These are phyloP conservation scores for Hylaeus anthracinus DNA, from an alignment of 1,140 invertebrate genomes.

Conservation along the genomic window DNA sequence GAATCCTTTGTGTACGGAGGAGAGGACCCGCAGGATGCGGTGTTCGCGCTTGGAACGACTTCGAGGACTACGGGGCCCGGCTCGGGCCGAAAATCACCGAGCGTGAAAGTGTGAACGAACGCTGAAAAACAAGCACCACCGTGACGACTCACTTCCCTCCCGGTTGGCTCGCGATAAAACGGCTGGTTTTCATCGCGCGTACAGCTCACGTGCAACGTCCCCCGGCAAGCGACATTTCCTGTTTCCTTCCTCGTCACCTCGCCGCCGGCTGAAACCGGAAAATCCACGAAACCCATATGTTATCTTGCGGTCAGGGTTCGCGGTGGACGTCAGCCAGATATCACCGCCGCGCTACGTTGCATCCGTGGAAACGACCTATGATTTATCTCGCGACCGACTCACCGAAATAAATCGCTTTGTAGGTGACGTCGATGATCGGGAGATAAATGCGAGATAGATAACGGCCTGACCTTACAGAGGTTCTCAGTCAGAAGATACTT, in stretches of 20 bases:
- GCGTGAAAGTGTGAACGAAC: conserved; percentile 14
- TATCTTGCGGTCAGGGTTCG: conserved; percentile 49
- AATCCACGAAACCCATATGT: conserved; percentile 66
- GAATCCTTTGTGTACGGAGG: background rate
- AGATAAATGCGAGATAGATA: conserved; percentile 14
- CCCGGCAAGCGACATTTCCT: conserved; percentile 52
- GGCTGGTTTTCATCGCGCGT: conserved; percentile 57
- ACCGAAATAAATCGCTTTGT: conserved; percentile 43
- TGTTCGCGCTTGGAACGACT: background rate
- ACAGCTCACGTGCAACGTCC: conserved; percentile 62
- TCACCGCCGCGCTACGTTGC: conserved; percentile 27
- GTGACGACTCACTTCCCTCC: conserved; percentile 44
- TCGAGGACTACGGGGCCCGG: background rate
- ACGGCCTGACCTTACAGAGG: background rate
- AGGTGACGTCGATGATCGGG: conserved; percentile 25
- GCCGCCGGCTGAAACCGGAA: conserved; percentile 64
- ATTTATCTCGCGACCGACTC: conserved; percentile 57
- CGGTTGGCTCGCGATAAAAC: conserved; percentile 42
- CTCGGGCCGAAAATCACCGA: conserved; percentile 12
- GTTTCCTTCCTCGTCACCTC: conserved; percentile 58
- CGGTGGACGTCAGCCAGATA: conserved; percentile 51
- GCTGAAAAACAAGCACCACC: conserved; percentile 47
- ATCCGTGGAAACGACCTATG: conserved; percentile 50
- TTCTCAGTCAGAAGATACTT: background rate
- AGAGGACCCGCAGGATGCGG: background rate